phyloP scores from a whole-genome alignment of 1,140 invertebrate genomes.

The Amyelois transitella region DNA sequence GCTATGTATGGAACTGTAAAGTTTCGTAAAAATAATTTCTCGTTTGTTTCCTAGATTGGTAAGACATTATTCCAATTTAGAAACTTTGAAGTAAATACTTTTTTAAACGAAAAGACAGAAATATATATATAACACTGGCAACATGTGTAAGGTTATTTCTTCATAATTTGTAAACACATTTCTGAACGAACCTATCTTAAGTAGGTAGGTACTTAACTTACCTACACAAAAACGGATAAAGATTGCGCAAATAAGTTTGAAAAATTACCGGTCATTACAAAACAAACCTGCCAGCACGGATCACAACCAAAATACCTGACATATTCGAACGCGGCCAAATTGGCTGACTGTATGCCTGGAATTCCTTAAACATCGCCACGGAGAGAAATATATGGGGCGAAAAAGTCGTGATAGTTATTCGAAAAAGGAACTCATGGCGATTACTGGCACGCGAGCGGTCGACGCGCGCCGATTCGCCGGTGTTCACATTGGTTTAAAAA shows the following conservation, averaged over 20 bases:
- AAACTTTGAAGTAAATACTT: too few relatives aligned
- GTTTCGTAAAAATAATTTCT: too few relatives aligned
- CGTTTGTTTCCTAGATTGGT: too few relatives aligned
- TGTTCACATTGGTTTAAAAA: constrained; percentile 29
- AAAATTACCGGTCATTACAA: background rate
- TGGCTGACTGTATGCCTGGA: constrained; percentile 57
- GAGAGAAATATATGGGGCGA: constrained; percentile 63
- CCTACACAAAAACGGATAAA: background rate
- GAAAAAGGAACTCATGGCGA: constrained; percentile 67
- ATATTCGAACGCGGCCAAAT: constrained; percentile 59
- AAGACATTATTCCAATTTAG: too few relatives aligned
- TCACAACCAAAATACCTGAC: constrained; percentile 40
- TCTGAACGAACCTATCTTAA: too few relatives aligned
- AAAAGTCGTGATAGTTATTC: constrained; percentile 72
- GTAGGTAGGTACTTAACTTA: too few relatives aligned
- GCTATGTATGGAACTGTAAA: too few relatives aligned
- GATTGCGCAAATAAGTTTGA: background rate
- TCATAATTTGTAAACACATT: too few relatives aligned
- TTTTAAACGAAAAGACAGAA: too few relatives aligned
- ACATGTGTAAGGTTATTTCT: too few relatives aligned
- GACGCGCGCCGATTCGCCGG: constrained; percentile 51
- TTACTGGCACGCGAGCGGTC: constrained; percentile 70
- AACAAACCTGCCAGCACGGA: background rate
- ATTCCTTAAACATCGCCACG: constrained; percentile 40
- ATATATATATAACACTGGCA: too few relatives aligned